Conservation (phyloP, 2,113 vertebrate genomes). For the Hoplias malabaricus region DNA sequence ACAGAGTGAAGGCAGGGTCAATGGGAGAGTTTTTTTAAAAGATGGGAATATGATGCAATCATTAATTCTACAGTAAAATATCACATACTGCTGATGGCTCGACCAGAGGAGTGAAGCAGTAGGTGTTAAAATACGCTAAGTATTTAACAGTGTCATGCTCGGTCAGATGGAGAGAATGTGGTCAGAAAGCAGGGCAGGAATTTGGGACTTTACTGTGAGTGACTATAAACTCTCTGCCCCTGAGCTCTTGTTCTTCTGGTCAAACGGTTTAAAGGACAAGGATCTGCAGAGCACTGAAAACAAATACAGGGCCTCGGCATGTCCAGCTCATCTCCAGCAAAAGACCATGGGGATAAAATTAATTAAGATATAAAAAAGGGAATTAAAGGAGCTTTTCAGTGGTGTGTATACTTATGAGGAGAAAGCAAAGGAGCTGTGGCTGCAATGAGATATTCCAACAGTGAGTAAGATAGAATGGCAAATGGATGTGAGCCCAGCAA, state of each 20-base stretch:
- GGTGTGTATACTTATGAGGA: too few species aligned
- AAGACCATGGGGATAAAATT: neutral
- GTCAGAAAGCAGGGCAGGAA: constrained; percentile 11
- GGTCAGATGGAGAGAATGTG: neutral
- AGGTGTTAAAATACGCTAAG: neutral
- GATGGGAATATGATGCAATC: neutral
- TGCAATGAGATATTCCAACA: too few species aligned
- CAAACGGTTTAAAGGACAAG: neutral
- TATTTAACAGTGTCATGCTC: neutral
- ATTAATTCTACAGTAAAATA: neutral
- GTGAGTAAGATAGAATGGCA: too few species aligned
- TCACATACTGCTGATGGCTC: neutral
- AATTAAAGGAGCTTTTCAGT: too few species aligned
- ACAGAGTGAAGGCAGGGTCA: neutral
- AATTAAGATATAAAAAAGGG: neutral
- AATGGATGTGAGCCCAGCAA: too few species aligned
- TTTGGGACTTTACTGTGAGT: constrained; percentile 16
- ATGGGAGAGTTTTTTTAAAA: neutral
- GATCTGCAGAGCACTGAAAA: neutral
- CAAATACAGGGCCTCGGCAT: neutral
- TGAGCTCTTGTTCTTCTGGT: neutral
- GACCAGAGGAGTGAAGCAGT: neutral
- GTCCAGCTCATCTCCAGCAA: neutral
- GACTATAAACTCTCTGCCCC: constrained; percentile 5
- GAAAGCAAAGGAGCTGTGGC: too few species aligned